These are phyloP conservation scores for Laupala kohalensis DNA, from an alignment of 1,140 invertebrate genomes.

Conservation along the genomic window DNA sequence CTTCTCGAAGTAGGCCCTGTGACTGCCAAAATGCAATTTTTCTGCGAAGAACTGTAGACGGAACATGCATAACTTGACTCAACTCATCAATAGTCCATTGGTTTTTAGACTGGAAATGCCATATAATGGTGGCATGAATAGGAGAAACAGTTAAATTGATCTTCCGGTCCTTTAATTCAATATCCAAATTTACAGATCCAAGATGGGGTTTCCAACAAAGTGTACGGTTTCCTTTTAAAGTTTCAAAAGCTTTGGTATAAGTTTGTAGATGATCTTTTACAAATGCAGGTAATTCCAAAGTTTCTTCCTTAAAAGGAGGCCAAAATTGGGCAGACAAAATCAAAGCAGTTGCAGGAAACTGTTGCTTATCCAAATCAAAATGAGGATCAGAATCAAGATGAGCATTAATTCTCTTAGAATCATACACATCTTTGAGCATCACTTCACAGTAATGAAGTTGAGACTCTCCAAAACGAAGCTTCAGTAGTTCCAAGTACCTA, in stretches of 20 bases:
- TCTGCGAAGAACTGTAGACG: conserved; percentile 63
- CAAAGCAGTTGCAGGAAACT: conserved; percentile 63
- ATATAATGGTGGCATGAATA: conserved; percentile 86
- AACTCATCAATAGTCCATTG: conserved; percentile 77
- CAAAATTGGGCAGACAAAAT: conserved; percentile 98
- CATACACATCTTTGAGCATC: conserved; percentile 82
- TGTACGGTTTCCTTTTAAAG: conserved; percentile 86
- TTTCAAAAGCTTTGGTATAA: conserved; percentile 86
- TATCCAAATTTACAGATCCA: conserved; percentile 80
- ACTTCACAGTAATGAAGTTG: conserved; percentile 96
- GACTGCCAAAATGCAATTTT: conserved; percentile 88
- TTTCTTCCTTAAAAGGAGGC: conserved; percentile 93
- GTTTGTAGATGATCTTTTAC: conserved; percentile 69
- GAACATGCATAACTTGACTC: conserved; percentile 68
- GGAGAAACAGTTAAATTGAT: conserved; percentile 79
- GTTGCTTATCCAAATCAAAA: conserved; percentile 32
- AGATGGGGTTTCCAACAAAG: conserved; percentile 88
- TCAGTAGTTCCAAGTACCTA: conserved; percentile 87
- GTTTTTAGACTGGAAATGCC: conserved; percentile 82
- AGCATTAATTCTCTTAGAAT: conserved; percentile 58
- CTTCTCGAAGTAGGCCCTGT: conserved; percentile 65
- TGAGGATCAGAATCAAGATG: conserved; percentile 61
- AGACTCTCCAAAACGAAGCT: conserved; percentile 88
- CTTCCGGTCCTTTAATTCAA: conserved; percentile 73
- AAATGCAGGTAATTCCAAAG: conserved; percentile 67